Evolutionary conservation across 2,888 invertebrate species (phyloP), one percentile per base, ranked within the genome.

Genomic region (Crematogaster levior): DNA sequence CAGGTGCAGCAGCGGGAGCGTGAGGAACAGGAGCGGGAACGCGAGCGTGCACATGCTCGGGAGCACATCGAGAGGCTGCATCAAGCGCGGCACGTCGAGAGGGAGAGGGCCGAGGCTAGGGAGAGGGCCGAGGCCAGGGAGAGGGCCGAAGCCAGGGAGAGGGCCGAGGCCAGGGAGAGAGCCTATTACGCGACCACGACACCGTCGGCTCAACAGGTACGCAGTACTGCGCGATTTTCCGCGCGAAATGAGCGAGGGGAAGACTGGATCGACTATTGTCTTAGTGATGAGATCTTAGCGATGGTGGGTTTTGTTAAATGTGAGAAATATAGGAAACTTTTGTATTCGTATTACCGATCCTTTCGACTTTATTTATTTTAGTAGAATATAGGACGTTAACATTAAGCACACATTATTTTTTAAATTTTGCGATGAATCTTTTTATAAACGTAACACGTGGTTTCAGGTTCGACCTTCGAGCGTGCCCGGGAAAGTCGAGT

Each of bases 111-210:
- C n/a, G n/a, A n/a, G n/a, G n/a, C n/a, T n/a, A n/a, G n/a, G n/a
- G n/a, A n/a, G n/a, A n/a, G n/a, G 80, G 92, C 91, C 34, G 34
- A 34, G 6, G 34, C 34, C 34, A 48, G 48, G n/a, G 48, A 48
- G 48, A 48, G 48, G 48, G 9, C 9, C 21, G 48, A 48, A n/a
- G 48, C 48, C 7, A 48, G 48, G 48, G 48, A 48, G 48, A 48
- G 48, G 48, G 48, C 48, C 79, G 93, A 94, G 70, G 92, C 91
- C 73, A 91, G 94, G 86, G 94, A 95, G 89, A 96, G 96, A 95
- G 92, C 92, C 77, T 94, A 93, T 70, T 96, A 96, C 90, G 95
- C 96, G 84, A 94, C 96, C 9, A 89, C 93, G 6, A 92, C 92
- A 27, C 93, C 93, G 74, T 91, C 92, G 75, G 87, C 92, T 68